phyloP scores from a whole-genome alignment of 2,113 vertebrate species.

The Azemiops feae region DNA sequence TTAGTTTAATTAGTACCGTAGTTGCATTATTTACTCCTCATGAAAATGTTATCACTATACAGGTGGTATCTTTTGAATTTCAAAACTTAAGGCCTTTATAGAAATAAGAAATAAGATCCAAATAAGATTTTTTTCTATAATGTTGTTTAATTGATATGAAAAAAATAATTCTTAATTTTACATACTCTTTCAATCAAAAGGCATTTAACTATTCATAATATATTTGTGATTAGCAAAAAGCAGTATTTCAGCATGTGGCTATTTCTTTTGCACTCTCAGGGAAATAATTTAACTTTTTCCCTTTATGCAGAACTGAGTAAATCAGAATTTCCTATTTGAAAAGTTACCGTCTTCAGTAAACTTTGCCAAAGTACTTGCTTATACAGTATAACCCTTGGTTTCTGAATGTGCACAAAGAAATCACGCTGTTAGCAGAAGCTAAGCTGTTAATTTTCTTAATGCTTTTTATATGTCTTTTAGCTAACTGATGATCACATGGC shows the following conservation, averaged over 20 bases:
- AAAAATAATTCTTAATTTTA: not conserved
- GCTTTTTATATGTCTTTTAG: not conserved
- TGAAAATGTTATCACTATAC: not conserved
- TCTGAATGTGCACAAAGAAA: constrained; percentile 35
- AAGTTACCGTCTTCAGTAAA: constrained; percentile 30
- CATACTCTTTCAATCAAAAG: not conserved
- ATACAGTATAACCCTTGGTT: constrained; percentile 29
- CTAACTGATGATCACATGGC: constrained; percentile 17
- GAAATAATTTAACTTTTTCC: constrained; percentile 13
- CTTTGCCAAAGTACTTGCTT: constrained; percentile 42
- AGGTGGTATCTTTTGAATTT: not conserved
- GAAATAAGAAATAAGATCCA: too few species aligned
- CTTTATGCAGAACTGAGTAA: not conserved
- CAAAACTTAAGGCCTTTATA: not conserved
- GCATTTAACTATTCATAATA: not conserved
- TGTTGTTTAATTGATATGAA: not conserved
- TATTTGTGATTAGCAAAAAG: constrained; percentile 7
- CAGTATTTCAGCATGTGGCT: not conserved
- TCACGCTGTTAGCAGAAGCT: constrained; percentile 31
- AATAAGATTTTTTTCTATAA: not conserved
- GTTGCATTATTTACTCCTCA: not conserved
- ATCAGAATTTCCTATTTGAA: constrained; percentile 42
- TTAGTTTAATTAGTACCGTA: not conserved
- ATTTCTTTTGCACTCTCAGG: constrained; percentile 3
- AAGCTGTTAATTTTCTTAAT: constrained; percentile 43